phyloP scores from a whole-genome alignment of 2,888 invertebrate species.

The Eupithecia dodoneata region DNA sequence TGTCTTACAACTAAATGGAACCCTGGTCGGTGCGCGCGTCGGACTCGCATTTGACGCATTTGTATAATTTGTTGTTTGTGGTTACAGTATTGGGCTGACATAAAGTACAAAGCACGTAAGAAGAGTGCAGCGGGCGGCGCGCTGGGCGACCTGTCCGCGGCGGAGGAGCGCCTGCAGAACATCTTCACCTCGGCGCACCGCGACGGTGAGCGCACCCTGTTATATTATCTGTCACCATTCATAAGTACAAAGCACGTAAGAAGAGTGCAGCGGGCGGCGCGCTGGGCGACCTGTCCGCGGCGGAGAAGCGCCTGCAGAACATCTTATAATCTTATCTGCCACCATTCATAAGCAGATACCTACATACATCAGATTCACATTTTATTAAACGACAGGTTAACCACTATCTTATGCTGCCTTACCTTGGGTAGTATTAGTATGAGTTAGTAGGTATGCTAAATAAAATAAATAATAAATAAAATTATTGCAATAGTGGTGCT shows the following conservation, averaged over 20 bases:
- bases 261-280: slow-evolving; percentile 74
- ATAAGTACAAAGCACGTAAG: slow-evolving; percentile 77
- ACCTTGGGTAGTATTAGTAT: too few relatives aligned
- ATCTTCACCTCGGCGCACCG: slow-evolving; percentile 54
- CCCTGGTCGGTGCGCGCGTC: too few relatives aligned
- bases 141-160: slow-evolving; percentile 70
- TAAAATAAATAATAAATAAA: too few relatives aligned
- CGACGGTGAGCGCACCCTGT: neutral
- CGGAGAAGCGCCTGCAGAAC: slow-evolving; percentile 72
- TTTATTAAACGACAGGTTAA: too few relatives aligned
- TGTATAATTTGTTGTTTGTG: neutral
- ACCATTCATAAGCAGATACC: too few relatives aligned
- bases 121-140: slow-evolving; percentile 74
- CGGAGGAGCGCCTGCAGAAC: slow-evolving; percentile 72
- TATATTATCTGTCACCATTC: too few relatives aligned
- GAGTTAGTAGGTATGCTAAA: too few relatives aligned
- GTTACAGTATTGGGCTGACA: slow-evolving; percentile 77
- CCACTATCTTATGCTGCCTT: too few relatives aligned
- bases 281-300: slow-evolving; percentile 70
- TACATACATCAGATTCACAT: too few relatives aligned
- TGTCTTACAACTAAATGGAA: too few relatives aligned
- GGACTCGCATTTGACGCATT: too few relatives aligned
- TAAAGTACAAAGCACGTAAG: slow-evolving; percentile 77
- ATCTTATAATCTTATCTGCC: slow-evolving; percentile 60
- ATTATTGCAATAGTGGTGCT: too few relatives aligned